Evolutionary conservation across 2,888 invertebrate species (phyloP), one percentile per base, ranked within the genome.

Genomic region (Drosophila subsilvestris): DNA sequence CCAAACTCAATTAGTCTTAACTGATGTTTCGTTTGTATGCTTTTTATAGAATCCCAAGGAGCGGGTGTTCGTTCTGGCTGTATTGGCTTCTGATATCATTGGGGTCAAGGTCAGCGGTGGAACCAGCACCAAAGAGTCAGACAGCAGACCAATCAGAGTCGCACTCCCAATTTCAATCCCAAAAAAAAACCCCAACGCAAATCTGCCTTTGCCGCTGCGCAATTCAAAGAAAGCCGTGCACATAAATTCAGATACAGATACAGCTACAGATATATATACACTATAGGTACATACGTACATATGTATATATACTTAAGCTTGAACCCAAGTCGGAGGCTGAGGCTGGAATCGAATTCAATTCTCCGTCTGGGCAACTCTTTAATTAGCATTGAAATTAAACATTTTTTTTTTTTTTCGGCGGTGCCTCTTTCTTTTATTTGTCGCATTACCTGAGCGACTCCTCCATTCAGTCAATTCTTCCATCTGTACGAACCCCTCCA

Each of bases 1-100:
- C 82, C 80, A 84, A 82, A 74, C 72, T 78, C 84, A 84, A 84
- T 84, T 84, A 84, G 82, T 87, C 85, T 84, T 79, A 76, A 77
- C 83, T 78, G 83, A 74, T 83, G 74, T 63, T 66, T 55, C 74
- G 74, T 57, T 49, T 58, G 42, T 58, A 20, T 51, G 59, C 65
- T 75, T 63, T 76, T 74, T 67, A 68, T 69, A 72, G 77, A 71
- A 58, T 45, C 58, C 20, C 48, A 57, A 43, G 63, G 32, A 51
- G 42, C 44, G 53, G 59, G 14, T 44, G 68, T 73, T 65, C 65
- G 70, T 1, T 37, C 71, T 50, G 76, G 53, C 53, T 63, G 14
- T 62, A 62, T 73, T 29, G 47, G 32, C 60, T 63, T 70, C 74
- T 75, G 71, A 85, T 85, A 82, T 80, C 80, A 78, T 78, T 67